These are phyloP conservation scores for Lethrus apterus DNA, from an alignment of 1,140 invertebrate species.

Conservation along the genomic window DNA sequence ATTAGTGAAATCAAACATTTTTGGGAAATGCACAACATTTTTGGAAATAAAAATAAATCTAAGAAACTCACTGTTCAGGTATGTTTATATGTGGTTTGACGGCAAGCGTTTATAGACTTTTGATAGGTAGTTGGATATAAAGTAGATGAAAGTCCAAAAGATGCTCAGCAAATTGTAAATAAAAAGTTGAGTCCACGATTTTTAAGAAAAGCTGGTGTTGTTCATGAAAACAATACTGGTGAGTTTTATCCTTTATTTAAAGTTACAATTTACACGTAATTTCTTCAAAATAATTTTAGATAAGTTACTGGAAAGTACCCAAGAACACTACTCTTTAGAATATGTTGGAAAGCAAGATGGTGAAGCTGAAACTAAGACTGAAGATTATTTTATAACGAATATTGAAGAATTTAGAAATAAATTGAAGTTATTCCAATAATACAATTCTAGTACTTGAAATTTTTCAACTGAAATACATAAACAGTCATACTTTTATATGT, in stretches of 20 bases:
- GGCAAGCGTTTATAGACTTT: background rate
- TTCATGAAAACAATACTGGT: background rate
- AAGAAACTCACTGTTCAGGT: constrained; percentile 63
- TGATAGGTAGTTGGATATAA: constrained; percentile 7
- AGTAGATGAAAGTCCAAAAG: background rate
- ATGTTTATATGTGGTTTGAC: background rate
- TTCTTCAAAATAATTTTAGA: background rate
- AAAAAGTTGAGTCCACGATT: background rate
- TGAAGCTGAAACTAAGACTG: constrained; percentile 5
- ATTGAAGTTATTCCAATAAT: constrained; percentile 2
- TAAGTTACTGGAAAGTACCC: background rate
- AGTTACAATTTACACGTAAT: background rate
- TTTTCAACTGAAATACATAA: no score
- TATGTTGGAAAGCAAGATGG: background rate
- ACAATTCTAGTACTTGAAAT: no score
- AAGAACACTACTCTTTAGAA: constrained; percentile 3
- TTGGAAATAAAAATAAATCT: constrained; percentile 49
- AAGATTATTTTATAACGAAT: constrained; percentile 12
- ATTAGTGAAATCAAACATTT: constrained; percentile 52
- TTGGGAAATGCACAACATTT: constrained; percentile 49
- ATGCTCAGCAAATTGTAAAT: background rate
- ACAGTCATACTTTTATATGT: no score
- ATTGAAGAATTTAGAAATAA: constrained; percentile 13
- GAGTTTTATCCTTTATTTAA: background rate
- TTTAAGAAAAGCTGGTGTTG: background rate